Evolutionary conservation across 1,140 invertebrate genomes (phyloP), one percentile per base, ranked within the genome.

Genomic region (Ips nitidus): DNA sequence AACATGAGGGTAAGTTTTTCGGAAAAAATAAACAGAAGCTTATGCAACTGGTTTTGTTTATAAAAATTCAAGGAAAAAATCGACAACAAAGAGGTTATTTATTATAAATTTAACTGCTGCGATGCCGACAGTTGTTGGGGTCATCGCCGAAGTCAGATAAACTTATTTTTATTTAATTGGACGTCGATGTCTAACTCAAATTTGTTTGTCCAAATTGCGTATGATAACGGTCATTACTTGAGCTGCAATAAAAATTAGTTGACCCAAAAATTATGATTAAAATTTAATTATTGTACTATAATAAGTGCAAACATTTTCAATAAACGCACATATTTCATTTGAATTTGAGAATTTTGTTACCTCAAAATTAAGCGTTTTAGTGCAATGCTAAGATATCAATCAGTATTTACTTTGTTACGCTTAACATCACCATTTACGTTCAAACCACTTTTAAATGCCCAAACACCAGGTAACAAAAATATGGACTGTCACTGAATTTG

Each of bases 131-230:
- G 2, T 39, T 36, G 59, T n/a, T 45, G 38, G 59, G 59, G 59
- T 61, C 59, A 61, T 61, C 59, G 59, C 41, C 3, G 36, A 61
- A 5, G 43, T 43, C 59, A 43, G 59, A 61, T 61, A 61, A 61
- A n/a, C n/a, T 43, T 47, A 61, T 61, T 61, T 61, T 45, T 45
- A 36, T 45, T 61, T 43, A 7, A 61, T 61, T 59, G 38, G 38
- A 7, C 5, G 39, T 59, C 5, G n/a, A 55, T 40, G 8, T 59
- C 56, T 59, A 40, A 7, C 38, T 61, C 59, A 22, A 61, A 61
- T 61, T 61, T 61, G 59, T 61, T 45, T 47, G 22, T 39, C 7
- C 2, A 61, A 61, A 61, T 61, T 47, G 40, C 6, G 22, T 43
- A 36, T 39, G 56, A 58, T 58, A 58, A 58, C 7, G 45, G 6